phyloP scores from a whole-genome alignment of 1,140 invertebrate genomes.

The Aphis craccivora region DNA sequence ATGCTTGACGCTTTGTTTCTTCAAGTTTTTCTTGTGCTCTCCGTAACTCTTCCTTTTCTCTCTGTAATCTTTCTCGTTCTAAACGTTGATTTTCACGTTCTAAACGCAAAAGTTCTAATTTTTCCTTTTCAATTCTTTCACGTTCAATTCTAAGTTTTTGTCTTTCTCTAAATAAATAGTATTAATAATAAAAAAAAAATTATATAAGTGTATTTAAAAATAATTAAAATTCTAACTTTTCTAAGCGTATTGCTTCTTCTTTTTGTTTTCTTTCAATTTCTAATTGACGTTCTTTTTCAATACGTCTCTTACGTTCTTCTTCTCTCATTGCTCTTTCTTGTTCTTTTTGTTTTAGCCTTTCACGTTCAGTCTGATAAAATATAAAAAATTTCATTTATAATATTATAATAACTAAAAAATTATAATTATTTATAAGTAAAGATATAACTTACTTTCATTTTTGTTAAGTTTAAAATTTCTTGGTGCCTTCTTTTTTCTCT shows the following conservation, averaged over 20 bases:
- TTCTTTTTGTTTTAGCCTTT: constrained; percentile 79
- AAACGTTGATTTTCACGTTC: constrained; percentile 80
- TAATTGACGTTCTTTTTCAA: constrained; percentile 74
- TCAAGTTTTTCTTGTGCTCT: constrained; percentile 59
- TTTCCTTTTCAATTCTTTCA: constrained; percentile 79
- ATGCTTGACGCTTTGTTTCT: constrained; percentile 56
- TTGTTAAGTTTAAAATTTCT: constrained; percentile 30
- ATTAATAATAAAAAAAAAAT: no score
- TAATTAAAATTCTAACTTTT: constrained; percentile 63
- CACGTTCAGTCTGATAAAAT: constrained; percentile 73
- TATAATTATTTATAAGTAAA: not conserved
- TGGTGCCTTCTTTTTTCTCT: constrained; percentile 50
- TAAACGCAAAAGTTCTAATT: constrained; percentile 78
- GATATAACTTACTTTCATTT: constrained; percentile 41
- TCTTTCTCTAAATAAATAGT: constrained; percentile 69
- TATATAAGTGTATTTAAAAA: not conserved
- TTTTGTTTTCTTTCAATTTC: constrained; percentile 81
- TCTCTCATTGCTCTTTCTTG: constrained; percentile 78
- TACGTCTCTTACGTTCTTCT: constrained; percentile 74
- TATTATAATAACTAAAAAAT: not conserved
- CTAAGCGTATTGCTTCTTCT: constrained; percentile 80
- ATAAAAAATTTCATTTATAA: not conserved
- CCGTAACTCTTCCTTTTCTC: constrained; percentile 64
- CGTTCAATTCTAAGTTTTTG: constrained; percentile 79
- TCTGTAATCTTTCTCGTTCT: constrained; percentile 75